Conservation (phyloP, 2,113 vertebrate species). For the Cichladusa arquata region DNA sequence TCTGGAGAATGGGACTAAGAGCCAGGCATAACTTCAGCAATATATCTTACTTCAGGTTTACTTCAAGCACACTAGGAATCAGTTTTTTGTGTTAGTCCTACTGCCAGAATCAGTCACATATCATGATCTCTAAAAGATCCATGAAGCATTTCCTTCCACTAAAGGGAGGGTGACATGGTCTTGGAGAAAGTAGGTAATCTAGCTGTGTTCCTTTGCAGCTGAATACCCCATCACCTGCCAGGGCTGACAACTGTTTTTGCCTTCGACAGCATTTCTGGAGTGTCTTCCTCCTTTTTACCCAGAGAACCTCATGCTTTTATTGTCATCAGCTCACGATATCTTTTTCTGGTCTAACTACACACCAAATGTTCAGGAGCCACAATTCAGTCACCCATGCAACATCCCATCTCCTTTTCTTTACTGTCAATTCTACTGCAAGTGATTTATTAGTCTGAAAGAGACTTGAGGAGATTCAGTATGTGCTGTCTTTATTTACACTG, state of each 20-base stretch:
- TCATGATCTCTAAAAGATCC: neutral
- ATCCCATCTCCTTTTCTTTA: neutral
- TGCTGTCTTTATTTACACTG: neutral
- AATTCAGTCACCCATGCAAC: neutral
- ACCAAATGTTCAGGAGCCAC: neutral
- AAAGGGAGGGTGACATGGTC: neutral
- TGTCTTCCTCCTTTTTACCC: neutral
- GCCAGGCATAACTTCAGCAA: neutral
- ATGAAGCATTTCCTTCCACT: neutral
- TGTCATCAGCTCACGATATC: neutral
- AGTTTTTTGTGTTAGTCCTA: fast-evolving
- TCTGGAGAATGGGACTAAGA: neutral
- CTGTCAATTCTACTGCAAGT: neutral
- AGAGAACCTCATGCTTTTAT: neutral
- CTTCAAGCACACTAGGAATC: fast-evolving
- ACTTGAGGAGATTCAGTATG: neutral
- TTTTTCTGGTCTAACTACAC: neutral
- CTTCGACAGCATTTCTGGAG: neutral
- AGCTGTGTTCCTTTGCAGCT: neutral
- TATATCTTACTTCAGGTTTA: neutral
- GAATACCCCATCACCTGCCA: neutral
- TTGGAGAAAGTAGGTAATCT: neutral
- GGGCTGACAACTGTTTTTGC: neutral
- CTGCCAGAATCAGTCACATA: neutral
- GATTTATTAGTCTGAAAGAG: neutral